These are phyloP conservation scores for Equus quagga DNA, from an alignment of 2,113 vertebrate genomes.

Conservation along the genomic window DNA sequence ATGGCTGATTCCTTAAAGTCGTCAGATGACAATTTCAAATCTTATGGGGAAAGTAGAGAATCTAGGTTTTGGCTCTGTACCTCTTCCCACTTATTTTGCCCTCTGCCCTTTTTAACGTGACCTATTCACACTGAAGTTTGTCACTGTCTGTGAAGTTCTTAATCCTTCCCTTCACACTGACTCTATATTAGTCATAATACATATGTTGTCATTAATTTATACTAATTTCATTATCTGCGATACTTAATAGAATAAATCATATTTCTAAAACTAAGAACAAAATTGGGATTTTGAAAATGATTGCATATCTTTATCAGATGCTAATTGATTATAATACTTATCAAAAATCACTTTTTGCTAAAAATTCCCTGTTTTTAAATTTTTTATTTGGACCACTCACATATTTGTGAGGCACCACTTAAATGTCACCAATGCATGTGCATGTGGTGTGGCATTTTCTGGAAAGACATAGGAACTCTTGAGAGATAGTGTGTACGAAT, in stretches of 20 bases:
- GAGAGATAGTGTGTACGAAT: slow-evolving; percentile 70
- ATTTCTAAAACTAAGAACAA: background rate
- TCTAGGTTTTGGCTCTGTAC: background rate
- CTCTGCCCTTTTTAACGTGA: background rate
- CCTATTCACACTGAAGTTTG: background rate
- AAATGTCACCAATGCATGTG: background rate
- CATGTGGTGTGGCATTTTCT: background rate
- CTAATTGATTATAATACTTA: background rate
- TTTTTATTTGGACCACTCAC: background rate
- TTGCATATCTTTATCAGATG: background rate
- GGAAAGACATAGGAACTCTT: slow-evolving; percentile 56
- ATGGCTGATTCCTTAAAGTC: background rate
- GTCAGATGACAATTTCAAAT: background rate
- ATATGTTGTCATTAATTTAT: background rate
- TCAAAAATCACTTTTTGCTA: background rate
- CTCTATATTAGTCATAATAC: background rate
- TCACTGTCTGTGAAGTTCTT: background rate
- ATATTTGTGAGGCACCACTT: background rate
- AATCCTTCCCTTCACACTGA: background rate
- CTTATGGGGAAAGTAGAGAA: background rate
- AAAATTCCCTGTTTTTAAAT: background rate
- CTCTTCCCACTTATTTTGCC: background rate
- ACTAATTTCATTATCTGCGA: background rate
- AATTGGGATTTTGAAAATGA: background rate
- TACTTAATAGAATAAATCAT: background rate